Percentiles rank a stretch among this genome's conserved stretches.
These are phyloP conservation scores for Fistularia tabacaria DNA, from an alignment of 2,797 vertebrate genomes.

Conservation along the genomic window DNA sequence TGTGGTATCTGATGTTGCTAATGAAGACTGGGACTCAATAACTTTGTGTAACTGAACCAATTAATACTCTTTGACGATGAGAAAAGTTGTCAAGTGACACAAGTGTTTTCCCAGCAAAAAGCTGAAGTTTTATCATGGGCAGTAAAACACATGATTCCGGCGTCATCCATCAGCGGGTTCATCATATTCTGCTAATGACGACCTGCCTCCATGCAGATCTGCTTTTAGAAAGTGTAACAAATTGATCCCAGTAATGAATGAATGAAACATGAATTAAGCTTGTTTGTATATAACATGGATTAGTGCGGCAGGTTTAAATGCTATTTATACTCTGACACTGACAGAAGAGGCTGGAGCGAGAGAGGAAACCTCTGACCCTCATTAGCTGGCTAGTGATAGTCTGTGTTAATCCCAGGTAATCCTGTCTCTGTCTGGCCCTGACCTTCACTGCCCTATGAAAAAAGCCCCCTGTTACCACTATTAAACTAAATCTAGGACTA, in stretches of 20 bases:
- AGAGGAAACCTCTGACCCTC: conserved; percentile 43
- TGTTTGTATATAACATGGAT: conserved; percentile 33
- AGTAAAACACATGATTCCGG: no score
- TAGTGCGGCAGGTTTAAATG: conserved; percentile 29
- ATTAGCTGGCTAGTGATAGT: conserved; percentile 50
- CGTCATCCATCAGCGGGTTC: no score
- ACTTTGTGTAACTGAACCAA: no score
- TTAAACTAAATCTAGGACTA: background rate
- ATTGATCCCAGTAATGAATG: conserved; percentile 12
- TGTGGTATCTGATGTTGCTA: no score
- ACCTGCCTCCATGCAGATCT: no score
- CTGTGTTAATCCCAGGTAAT: conserved; percentile 59
- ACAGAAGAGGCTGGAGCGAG: conserved; percentile 15
- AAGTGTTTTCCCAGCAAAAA: no score
- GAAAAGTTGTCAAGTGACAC: no score
- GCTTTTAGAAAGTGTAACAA: background rate
- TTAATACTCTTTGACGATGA: no score
- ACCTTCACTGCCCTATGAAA: conserved; percentile 34
- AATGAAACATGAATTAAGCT: conserved; percentile 27
- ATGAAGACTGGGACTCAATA: no score
- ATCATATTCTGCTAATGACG: no score
- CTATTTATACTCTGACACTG: conserved; percentile 35
- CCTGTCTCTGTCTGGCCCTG: conserved; percentile 35
- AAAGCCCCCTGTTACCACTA: conserved; percentile 5
- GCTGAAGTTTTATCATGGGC: no score